Percentiles rank a stretch among this genome's conserved stretches.
Evolutionary conservation across 2,797 vertebrate genomes (phyloP).

Genomic region (Okamejei kenojei): DNA sequence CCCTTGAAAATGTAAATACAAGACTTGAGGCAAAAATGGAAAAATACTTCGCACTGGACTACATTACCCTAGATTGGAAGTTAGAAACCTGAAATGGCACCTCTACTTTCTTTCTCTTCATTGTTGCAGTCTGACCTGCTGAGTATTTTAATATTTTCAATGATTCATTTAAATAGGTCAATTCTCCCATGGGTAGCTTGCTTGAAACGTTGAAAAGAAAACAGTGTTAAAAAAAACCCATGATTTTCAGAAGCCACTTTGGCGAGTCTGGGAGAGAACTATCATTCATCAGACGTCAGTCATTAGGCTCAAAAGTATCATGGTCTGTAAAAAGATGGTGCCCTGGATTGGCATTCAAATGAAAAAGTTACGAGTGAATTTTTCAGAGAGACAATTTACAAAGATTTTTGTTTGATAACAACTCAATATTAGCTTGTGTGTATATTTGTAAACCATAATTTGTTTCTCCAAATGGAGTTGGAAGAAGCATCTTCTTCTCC

Average conservation of each 20-base stretch:
- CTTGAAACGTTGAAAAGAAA: neutral
- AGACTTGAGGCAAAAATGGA: neutral
- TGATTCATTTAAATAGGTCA: neutral
- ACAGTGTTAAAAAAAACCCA: neutral
- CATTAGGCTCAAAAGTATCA: neutral
- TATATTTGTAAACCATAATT: neutral
- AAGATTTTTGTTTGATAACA: neutral
- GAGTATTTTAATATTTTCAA: neutral
- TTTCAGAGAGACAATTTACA: neutral
- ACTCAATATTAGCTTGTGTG: neutral
- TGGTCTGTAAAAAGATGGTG: neutral
- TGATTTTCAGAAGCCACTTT: neutral
- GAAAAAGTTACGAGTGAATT: neutral
- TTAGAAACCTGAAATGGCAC: neutral
- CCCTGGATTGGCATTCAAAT: neutral
- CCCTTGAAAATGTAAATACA: neutral
- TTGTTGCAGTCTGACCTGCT: neutral
- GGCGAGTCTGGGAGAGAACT: neutral
- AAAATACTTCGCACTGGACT: neutral
- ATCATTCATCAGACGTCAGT: neutral
- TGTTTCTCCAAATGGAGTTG: neutral
- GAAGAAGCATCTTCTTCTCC: neutral
- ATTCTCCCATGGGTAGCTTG: neutral
- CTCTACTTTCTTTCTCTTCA: neutral
- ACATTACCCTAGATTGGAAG: neutral